Evolutionary conservation across 2,888 invertebrate genomes (phyloP), one percentile per base, ranked within the genome.

Genomic region (Idaea dimidiata): DNA sequence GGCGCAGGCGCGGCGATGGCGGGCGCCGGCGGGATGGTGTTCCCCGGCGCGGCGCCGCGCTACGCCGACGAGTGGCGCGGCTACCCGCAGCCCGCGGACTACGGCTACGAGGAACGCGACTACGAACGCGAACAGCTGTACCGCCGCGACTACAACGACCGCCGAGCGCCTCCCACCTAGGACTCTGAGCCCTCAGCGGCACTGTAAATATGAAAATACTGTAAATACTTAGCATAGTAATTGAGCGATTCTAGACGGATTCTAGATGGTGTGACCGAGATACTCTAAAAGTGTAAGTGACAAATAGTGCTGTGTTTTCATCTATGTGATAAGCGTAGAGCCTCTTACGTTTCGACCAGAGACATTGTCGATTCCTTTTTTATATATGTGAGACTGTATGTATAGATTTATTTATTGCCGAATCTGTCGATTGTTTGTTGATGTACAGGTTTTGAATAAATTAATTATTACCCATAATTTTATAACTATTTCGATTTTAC

Each of bases 101-200:
- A 94, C 68, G 78, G 86, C 8, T 93, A 93, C 75, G 91, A 91
- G 33, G 94, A 94, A 63, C 91, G 94, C 72, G 94, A 92, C 62
- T 92, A 91, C 65, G 93, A 93, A 69, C 87, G 91, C 57, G 94
- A 94, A 5, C 24, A 24, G 68, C 94, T 94, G 72, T 89, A 95
- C 83, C 75, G 95, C 64, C 86, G 95, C 66, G 95, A 95, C 75
- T 95, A 95, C 24, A 24, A 24, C 74, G 95, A 95, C 76, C 89
- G 95, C 66, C 93, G 95, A 70, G 94, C 94, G 65, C 94, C 94
- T 54, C 94, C 94, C 17, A 93, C 94, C 62, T 91, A 87, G 83
- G 67, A 54, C 60, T 54, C 57, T 57, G 57, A 18, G 24, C 59
- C 64, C 70, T 70, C 68, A 61, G 74, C n/a, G n/a, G n/a, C n/a